phyloP scores from a whole-genome alignment of 92 coral and sea anemone genomes.

The Parazoanthus darwini region DNA sequence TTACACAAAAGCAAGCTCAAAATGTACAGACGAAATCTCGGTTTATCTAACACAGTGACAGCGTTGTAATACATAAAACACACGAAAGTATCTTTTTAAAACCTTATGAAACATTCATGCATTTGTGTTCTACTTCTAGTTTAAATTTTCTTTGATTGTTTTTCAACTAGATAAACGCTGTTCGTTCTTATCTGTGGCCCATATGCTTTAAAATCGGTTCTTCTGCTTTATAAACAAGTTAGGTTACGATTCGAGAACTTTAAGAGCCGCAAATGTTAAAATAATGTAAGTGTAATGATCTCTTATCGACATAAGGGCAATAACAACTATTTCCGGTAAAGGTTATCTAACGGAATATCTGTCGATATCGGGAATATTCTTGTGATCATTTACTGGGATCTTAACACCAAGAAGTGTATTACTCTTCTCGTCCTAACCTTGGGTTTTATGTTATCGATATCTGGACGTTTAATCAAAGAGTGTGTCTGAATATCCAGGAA shows the following conservation, averaged over 20 bases:
- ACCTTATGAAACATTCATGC: not conserved
- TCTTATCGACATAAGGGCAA: constrained; percentile 15
- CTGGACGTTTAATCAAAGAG: not conserved
- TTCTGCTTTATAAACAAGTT: not conserved
- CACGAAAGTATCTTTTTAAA: no score
- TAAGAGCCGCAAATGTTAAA: constrained; percentile 17
- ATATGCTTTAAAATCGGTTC: not conserved
- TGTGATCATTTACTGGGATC: constrained; percentile 2
- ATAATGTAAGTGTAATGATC: not conserved
- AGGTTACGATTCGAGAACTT: not conserved
- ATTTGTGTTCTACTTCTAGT: not conserved
- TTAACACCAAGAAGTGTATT: not conserved
- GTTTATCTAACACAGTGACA: not conserved
- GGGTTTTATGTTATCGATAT: not conserved
- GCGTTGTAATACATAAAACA: not conserved
- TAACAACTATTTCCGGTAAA: constrained; percentile 23
- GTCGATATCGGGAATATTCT: not conserved
- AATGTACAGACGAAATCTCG: no score
- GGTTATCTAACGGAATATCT: constrained; percentile 17
- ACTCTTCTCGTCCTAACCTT: not conserved
- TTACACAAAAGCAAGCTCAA: no score
- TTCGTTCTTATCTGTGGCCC: not conserved
- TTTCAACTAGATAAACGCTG: not conserved
- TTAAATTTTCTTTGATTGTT: not conserved
- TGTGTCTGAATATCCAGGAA: not conserved